phyloP scores from a whole-genome alignment of 1,140 invertebrate genomes.

The Aphelenchoides besseyi region DNA sequence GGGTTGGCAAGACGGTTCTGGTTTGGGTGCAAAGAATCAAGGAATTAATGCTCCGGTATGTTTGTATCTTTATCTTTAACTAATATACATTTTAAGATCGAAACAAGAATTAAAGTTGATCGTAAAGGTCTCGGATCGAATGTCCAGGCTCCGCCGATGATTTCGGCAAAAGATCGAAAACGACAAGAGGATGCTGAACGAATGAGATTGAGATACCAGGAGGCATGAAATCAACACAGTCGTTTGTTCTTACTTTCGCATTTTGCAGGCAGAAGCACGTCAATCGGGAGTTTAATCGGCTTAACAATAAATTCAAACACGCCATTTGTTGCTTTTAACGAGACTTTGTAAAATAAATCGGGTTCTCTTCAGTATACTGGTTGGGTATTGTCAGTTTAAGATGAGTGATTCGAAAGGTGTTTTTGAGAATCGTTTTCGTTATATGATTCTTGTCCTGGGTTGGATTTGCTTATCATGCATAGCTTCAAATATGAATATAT shows the following conservation, averaged over 20 bases:
- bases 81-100: background rate
- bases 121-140: constrained; percentile 4
- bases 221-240: background rate
- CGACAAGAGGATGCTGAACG: background rate
- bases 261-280: background rate
- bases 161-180: background rate
- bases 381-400: too few species aligned
- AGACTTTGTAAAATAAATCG: too few species aligned
- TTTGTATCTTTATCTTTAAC: constrained; percentile 3
- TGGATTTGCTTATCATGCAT: constrained; percentile 5
- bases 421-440: background rate
- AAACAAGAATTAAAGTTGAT: constrained; percentile 10
- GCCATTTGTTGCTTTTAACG: too few species aligned
- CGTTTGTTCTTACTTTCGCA: background rate
- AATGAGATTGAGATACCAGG: background rate
- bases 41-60: constrained; percentile 65
- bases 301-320: too few species aligned
- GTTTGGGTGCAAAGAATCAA: constrained; percentile 83
- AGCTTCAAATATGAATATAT: constrained; percentile 10
- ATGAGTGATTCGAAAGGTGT: too few species aligned
- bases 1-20: constrained; percentile 93
- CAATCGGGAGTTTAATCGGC: background rate
- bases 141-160: background rate
- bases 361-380: too few species aligned
- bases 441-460: constrained; percentile 5